phyloP scores from a whole-genome alignment of 2,113 vertebrate genomes.

The Tretioscincus oriximinensis region DNA sequence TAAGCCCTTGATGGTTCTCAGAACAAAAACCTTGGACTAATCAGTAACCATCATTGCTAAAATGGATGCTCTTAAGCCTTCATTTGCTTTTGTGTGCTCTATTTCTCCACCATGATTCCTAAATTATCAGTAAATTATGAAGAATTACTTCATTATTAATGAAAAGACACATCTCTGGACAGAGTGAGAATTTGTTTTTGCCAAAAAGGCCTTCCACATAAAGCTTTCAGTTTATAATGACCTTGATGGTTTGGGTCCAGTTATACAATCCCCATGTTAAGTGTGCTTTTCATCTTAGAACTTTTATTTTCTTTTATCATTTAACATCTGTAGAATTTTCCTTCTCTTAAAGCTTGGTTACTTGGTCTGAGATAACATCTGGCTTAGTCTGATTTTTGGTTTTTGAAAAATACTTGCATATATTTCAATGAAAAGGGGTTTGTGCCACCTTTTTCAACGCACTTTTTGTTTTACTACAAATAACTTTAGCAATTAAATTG shows the following conservation, averaged over 20 bases:
- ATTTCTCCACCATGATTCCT: slow-evolving; percentile 36
- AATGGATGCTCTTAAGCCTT: not conserved
- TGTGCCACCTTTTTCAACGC: not conserved
- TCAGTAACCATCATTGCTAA: slow-evolving; percentile 33
- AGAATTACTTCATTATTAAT: slow-evolving; percentile 49
- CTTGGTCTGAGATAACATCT: slow-evolving; percentile 9
- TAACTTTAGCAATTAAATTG: not conserved
- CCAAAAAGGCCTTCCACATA: not conserved
- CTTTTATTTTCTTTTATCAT: slow-evolving; percentile 15
- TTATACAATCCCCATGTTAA: slow-evolving; percentile 2
- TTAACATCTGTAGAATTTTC: slow-evolving; percentile 6
- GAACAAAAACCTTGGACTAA: slow-evolving; percentile 24
- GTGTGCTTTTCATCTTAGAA: slow-evolving; percentile 1
- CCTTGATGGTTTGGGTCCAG: slow-evolving; percentile 4
- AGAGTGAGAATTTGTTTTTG: slow-evolving; percentile 10
- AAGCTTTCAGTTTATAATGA: not conserved
- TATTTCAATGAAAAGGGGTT: slow-evolving; percentile 4
- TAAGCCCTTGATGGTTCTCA: slow-evolving; percentile 51
- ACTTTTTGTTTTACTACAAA: not conserved
- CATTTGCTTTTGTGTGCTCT: slow-evolving; percentile 43
- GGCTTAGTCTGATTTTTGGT: slow-evolving; percentile 19
- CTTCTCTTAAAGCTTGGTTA: not conserved
- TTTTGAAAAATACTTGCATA: not conserved
- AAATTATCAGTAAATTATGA: slow-evolving; percentile 43
- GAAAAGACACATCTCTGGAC: slow-evolving; percentile 34